A percentile compares a stretch with the other conserved stretches of the same genome.
phyloP scores from a whole-genome alignment of 2,113 vertebrate species.

The Plecturocebus donacophilus region DNA sequence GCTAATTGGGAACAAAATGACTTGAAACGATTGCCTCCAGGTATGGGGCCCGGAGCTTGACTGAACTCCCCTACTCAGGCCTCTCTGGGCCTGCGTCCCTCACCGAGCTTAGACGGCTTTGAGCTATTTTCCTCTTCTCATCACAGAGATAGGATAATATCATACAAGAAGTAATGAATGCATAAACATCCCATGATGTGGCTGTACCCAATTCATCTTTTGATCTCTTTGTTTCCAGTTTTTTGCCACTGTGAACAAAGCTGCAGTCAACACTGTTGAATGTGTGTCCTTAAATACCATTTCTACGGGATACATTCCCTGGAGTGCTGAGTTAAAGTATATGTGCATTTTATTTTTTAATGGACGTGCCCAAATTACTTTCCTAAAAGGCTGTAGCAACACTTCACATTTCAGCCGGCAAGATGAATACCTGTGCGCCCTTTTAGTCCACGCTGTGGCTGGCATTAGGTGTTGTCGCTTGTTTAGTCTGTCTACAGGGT shows the following conservation, averaged over 20 bases:
- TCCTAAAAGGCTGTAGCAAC: neutral
- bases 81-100: neutral
- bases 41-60: neutral
- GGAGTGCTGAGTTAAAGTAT: neutral
- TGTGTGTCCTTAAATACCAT: neutral
- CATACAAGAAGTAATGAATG: neutral
- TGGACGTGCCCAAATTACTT: neutral
- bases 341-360: neutral
- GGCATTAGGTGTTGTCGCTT: neutral
- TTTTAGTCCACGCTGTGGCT: neutral
- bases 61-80: fast-evolving
- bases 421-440: fast-evolving
- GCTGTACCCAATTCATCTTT: neutral
- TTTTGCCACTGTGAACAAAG: neutral
- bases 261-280: neutral
- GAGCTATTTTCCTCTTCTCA: neutral
- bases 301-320: neutral
- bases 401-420: neutral
- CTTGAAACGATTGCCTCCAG: neutral
- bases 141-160: neutral
- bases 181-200: neutral
- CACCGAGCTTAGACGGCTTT: neutral
- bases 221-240: neutral
- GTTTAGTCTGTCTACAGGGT: neutral
- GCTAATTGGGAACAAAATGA: neutral